phyloP scores from a whole-genome alignment of 2,113 vertebrate species.

The Eolophus roseicapilla region DNA sequence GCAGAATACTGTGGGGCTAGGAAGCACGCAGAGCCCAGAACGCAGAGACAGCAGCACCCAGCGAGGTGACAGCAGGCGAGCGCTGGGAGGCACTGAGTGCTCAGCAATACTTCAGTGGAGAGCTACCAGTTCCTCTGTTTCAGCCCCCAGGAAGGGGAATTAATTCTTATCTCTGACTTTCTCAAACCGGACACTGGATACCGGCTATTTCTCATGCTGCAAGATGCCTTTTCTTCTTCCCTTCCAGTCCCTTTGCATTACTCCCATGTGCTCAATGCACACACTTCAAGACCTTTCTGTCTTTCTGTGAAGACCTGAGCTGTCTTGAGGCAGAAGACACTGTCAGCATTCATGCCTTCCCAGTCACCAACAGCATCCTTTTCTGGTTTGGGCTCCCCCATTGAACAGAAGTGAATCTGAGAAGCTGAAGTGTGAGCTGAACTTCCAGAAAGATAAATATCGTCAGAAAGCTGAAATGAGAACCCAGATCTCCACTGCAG shows the following conservation, averaged over 20 bases:
- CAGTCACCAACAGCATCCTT: neutral
- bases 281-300: neutral
- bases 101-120: neutral
- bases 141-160: neutral
- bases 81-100: neutral
- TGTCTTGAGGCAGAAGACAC: neutral
- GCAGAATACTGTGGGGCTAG: neutral
- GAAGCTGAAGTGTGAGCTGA: neutral
- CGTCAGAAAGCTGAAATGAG: neutral
- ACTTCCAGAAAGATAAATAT: neutral
- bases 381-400: neutral
- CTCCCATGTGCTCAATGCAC: neutral
- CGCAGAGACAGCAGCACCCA: neutral
- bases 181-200: neutral
- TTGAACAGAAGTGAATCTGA: neutral
- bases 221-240: neutral
- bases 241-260: neutral
- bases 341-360: neutral
- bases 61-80: fast-evolving
- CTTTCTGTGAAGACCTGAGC: neutral
- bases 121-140: neutral
- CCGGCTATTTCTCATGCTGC: neutral
- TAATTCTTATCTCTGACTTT: neutral
- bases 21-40: neutral
- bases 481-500: neutral